Evolutionary conservation across 1,140 invertebrate species (phyloP).

Genomic region (Mizuhopecten yessoensis): DNA sequence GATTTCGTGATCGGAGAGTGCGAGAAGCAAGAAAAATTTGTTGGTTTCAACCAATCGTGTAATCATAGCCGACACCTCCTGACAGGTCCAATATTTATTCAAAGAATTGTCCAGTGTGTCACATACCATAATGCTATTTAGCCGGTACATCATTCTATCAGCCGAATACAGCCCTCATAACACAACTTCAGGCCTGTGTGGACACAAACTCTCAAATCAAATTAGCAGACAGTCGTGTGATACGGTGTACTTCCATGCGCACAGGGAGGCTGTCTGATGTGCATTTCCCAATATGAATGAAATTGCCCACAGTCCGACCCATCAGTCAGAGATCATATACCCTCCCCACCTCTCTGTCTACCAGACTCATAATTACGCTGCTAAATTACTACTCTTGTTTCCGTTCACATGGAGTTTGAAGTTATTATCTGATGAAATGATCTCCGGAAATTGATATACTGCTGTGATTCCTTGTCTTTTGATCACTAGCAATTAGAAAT

Average conservation of each 20-base stretch:
- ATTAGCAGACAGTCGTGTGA: neutral
- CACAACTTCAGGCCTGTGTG: neutral
- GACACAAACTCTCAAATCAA: constrained; percentile 34
- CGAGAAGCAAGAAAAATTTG: neutral
- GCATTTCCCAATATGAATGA: neutral
- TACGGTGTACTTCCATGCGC: neutral
- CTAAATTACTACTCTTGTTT: neutral
- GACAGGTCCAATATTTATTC: neutral
- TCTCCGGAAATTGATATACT: neutral
- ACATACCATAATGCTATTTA: neutral
- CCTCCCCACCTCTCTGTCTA: neutral
- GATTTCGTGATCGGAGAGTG: neutral
- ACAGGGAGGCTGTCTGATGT: neutral
- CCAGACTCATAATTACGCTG: neutral
- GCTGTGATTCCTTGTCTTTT: no score
- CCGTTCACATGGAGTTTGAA: no score
- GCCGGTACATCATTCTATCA: neutral
- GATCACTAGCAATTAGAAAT: no score
- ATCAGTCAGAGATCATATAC: neutral
- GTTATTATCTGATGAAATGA: no score
- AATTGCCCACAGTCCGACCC: neutral
- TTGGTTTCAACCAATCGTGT: neutral
- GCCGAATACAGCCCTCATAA: neutral
- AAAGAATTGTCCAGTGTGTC: neutral
- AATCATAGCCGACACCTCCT: neutral